phyloP scores from a whole-genome alignment of 2,888 invertebrate genomes.

The Ametastegia equiseti region DNA sequence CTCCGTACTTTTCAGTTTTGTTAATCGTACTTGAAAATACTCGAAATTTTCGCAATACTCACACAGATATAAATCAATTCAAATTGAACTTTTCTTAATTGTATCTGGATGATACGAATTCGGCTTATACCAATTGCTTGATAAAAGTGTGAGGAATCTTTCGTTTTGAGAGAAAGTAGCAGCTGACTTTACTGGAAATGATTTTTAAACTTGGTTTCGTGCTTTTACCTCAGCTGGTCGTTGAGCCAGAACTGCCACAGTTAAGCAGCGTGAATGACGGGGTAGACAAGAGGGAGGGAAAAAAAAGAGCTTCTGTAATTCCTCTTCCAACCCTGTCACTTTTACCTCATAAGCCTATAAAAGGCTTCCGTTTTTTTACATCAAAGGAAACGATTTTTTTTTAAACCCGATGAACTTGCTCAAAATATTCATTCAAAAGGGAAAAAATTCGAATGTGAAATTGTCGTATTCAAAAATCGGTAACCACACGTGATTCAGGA shows the following conservation, averaged over 20 bases:
- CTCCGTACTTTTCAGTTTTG: not conserved
- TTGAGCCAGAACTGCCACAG: conserved; percentile 23
- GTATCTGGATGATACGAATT: too few relatives aligned
- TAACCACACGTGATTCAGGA: not conserved
- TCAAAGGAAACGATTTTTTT: not conserved
- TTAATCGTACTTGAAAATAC: not conserved
- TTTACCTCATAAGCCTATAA: not conserved
- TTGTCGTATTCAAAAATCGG: not conserved
- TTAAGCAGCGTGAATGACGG: conserved; percentile 22
- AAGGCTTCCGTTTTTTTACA: not conserved
- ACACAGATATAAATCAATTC: not conserved
- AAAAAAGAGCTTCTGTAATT: conserved; percentile 27
- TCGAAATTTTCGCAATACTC: not conserved
- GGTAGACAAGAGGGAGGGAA: not conserved
- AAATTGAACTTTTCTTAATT: too few relatives aligned
- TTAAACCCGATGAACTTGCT: not conserved
- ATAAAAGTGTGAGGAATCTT: not conserved
- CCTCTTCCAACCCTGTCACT: not conserved
- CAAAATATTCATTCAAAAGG: not conserved
- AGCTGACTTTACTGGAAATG: not conserved
- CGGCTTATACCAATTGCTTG: not conserved
- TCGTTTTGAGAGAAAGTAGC: not conserved
- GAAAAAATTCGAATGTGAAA: not conserved
- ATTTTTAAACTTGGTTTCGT: not conserved
- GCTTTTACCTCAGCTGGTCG: not conserved